These are phyloP conservation scores for Cuniculus paca DNA, from an alignment of 2,797 vertebrate species.

Conservation along the genomic window DNA sequence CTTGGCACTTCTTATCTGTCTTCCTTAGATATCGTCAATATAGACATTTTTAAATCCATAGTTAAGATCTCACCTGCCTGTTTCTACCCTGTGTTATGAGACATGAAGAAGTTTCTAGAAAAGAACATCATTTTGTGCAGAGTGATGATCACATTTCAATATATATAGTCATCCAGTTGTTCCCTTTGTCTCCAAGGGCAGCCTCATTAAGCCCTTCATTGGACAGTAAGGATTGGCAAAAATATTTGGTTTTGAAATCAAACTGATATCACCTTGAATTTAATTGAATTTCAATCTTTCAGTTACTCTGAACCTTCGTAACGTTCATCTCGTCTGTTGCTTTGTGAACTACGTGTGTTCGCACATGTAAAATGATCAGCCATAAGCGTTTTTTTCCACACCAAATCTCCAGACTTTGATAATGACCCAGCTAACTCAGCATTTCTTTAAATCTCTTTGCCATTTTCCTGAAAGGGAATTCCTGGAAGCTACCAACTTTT, in stretches of 20 bases:
- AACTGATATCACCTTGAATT: not conserved
- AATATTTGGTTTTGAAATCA: constrained; percentile 28
- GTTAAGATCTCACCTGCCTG: not conserved
- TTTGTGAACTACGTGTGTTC: constrained; percentile 26
- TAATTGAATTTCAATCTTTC: not conserved
- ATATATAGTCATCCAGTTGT: not conserved
- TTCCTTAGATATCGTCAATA: not conserved
- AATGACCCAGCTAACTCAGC: not conserved
- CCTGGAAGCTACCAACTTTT: constrained; percentile 46
- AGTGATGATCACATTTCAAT: not conserved
- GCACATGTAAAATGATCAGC: not conserved
- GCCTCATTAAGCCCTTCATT: not conserved
- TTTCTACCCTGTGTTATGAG: not conserved
- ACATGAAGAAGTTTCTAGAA: not conserved
- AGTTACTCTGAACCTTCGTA: not conserved
- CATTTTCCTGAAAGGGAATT: constrained; percentile 52
- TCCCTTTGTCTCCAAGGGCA: not conserved
- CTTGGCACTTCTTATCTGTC: not conserved
- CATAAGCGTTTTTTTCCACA: not conserved
- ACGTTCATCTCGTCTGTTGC: not conserved
- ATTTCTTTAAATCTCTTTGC: not conserved
- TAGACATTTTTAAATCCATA: not conserved
- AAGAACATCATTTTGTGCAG: not conserved
- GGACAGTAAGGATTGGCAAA: not conserved
- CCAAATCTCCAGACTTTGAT: not conserved